A percentile compares a stretch with the other conserved stretches of the same genome.
Conservation (phyloP, 1,140 invertebrate genomes). For the Zaprionus taronus region DNA sequence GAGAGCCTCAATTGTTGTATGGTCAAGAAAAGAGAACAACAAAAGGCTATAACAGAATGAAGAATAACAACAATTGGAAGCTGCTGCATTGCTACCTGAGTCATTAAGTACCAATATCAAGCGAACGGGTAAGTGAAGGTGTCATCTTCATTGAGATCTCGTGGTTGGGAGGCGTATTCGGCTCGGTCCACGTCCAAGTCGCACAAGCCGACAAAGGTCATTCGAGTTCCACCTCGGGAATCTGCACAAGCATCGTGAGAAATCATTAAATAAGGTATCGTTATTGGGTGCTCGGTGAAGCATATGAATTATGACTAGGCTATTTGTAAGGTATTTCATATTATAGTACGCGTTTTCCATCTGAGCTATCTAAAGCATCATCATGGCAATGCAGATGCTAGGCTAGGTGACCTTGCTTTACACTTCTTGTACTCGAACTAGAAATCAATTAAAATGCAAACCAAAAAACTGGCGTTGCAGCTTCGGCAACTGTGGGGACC, state of each 20-base stretch:
- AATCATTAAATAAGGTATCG: background rate
- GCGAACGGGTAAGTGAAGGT: slow-evolving; percentile 55
- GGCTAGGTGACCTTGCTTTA: slow-evolving; percentile 12
- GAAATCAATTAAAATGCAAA: slow-evolving; percentile 6
- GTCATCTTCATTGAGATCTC: slow-evolving; percentile 60
- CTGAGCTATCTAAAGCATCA: background rate
- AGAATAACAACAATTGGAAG: background rate
- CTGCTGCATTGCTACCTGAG: slow-evolving; percentile 31
- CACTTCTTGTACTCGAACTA: background rate
- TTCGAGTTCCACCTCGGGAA: slow-evolving; percentile 19
- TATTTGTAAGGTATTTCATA: background rate
- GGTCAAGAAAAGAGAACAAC: too few relatives aligned
- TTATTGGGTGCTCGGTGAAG: background rate
- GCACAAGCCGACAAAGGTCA: slow-evolving; percentile 50
- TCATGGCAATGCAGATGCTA: background rate
- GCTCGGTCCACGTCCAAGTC: slow-evolving; percentile 4
- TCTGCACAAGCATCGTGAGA: background rate
- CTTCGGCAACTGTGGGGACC: slow-evolving; percentile 21
- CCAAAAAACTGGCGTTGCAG: slow-evolving; percentile 27
- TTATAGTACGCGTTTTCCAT: background rate
- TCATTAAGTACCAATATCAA: slow-evolving; percentile 49
- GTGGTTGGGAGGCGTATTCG: slow-evolving; percentile 21
- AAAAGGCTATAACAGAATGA: slow-evolving; percentile 20
- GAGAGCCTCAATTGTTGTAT: too few relatives aligned
- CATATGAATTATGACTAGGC: slow-evolving; percentile 13